Base-by-base conservation (phyloP, 2,797 vertebrate genomes). In the Falco cherrug region DNA sequence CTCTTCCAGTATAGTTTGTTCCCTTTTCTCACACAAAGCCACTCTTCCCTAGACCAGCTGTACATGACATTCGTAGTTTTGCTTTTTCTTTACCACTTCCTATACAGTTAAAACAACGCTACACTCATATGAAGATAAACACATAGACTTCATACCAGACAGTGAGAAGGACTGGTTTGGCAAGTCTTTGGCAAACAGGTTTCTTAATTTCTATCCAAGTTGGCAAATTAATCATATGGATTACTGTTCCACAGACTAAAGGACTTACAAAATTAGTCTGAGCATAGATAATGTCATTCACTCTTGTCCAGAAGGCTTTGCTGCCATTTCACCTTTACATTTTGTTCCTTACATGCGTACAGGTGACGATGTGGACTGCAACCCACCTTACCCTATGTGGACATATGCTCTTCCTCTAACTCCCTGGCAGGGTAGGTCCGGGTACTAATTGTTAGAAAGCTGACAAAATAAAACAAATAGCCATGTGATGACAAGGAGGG, bases 91-190 rank as follows among this genome's bases (percentile, higher is more conserved):
- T 54, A 51, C n/a, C 25, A 56, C 12, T 85, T 87, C 57, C 71
- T 48, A 16, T 33, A 17, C 3, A 37, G 39, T 74, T 75, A 92
- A 94, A 85, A 7, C 65, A 63, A 17, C 15, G 3, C n/a, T 63
- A 35, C 15, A 29, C 84, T 84, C 79, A 28, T 48, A 54, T 15
- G 45, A 89, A 75, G 61, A 59, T 33, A 94, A 95, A 92, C 73
- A 70, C n/a, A 78, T 54, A 39, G 67, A 74, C 81, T 71, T 76
- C 57, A 63, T 91, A 75, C 59, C 73, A 89, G 78, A 35, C 65
- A 65, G 43, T 96, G 82, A 89, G 68, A 92, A 89, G 54, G 78
- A 96, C 96, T 89, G 94, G 93, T 97, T 93, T 60, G 79, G 75
- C 86, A 64, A 94, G 88, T 87, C 79, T 94, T 92, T 3, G 21